These are phyloP conservation scores for Mesorhabditis spiculigera DNA, from an alignment of 2,888 invertebrate genomes.

Conservation along the genomic window DNA sequence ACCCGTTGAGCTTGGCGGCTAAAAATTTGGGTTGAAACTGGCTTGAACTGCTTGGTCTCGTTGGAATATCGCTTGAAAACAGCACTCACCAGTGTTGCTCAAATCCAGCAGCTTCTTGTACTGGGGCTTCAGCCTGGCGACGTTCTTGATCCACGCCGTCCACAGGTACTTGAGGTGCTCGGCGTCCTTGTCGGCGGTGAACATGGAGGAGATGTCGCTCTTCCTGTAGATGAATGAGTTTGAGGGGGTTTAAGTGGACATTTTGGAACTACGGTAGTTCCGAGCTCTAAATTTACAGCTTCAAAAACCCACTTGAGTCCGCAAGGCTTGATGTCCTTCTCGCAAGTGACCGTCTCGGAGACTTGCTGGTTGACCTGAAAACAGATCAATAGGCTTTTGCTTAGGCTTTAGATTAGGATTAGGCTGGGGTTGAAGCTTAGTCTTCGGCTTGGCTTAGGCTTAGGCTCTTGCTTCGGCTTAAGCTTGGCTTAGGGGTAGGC, in stretches of 20 bases:
- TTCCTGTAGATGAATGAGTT: conserved; percentile 24
- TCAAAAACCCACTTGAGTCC: conserved; percentile 34
- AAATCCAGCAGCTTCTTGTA: conserved; percentile 46
- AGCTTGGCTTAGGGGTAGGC: too few relatives aligned
- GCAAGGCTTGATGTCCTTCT: conserved; percentile 47
- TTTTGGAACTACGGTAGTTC: conserved; percentile 8
- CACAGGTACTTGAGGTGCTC: conserved; percentile 35
- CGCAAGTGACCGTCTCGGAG: conserved; percentile 46
- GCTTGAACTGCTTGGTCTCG: not conserved
- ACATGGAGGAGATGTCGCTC: conserved; percentile 38
- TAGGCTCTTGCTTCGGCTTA: too few relatives aligned
- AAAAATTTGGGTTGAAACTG: not conserved
- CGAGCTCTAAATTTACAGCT: conserved; percentile 18
- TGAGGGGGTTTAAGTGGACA: not conserved
- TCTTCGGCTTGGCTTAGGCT: too few relatives aligned
- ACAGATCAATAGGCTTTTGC: not conserved
- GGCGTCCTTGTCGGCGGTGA: conserved; percentile 36
- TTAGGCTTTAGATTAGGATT: not conserved
- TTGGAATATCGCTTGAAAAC: not conserved
- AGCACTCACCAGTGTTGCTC: conserved; percentile 44
- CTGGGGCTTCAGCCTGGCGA: conserved; percentile 29
- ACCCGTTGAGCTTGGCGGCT: conserved; percentile 56
- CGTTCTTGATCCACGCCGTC: conserved; percentile 29
- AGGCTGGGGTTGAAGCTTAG: too few relatives aligned
- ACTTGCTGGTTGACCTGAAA: conserved; percentile 43